These are phyloP conservation scores for Botia kubotai DNA, from an alignment of 2,797 vertebrate species.

Conservation along the genomic window DNA sequence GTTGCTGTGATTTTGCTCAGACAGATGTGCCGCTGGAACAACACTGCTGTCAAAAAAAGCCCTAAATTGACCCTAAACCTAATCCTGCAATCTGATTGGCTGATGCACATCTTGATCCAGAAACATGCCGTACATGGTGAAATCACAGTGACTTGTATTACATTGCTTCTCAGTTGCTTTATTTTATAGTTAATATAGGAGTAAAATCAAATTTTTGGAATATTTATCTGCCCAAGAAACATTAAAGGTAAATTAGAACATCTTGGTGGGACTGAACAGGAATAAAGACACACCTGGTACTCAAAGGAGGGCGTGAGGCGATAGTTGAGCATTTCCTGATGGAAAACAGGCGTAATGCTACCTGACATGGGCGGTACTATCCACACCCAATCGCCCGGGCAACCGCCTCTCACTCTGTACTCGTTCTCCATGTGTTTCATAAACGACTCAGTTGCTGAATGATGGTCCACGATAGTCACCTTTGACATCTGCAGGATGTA, in stretches of 20 bases:
- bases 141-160: no score
- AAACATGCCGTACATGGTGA: no score
- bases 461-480: slow-evolving; percentile 98
- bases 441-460: slow-evolving; percentile 97
- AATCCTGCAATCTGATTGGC: no score
- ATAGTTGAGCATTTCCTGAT: slow-evolving; percentile 99
- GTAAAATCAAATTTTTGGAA: neutral
- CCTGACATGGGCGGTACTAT: slow-evolving; percentile 99
- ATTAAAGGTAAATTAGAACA: neutral
- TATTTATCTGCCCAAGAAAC: neutral
- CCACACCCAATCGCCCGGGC: slow-evolving; percentile 98
- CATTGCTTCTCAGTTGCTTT: no score
- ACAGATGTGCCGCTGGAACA: no score
- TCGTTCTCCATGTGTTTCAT: slow-evolving; percentile 99
- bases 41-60: no score
- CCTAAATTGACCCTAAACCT: no score
- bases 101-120: no score
- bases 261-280: neutral
- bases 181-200: no score
- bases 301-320: slow-evolving; percentile 96
- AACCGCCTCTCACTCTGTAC: slow-evolving; percentile 91
- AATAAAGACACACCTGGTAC: slow-evolving; percentile 86
- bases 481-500: slow-evolving; percentile 83
- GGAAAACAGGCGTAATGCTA: slow-evolving; percentile 96
- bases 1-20: no score